Evolutionary conservation across 2,113 vertebrate species (phyloP), one percentile per base, ranked within the genome.

Genomic region (Sylvia atricapilla): DNA sequence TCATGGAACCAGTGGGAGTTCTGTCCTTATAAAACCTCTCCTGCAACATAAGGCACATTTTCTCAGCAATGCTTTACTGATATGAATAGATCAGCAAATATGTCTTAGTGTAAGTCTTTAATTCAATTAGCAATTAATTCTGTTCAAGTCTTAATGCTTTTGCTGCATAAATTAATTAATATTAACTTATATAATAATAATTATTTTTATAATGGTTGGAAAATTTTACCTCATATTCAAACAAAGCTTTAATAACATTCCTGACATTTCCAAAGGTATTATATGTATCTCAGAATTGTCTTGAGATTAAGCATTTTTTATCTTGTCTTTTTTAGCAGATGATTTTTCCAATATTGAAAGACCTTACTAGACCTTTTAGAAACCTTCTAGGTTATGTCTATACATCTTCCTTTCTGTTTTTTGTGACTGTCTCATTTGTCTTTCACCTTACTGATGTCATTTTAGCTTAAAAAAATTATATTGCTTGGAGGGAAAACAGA

Each of bases 11-110:
- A 66, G 89, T 76, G 75, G 81, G 91, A 93, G 81, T 76, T 87
- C 33, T 73, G 87, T 79, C 78, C 91, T 87, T 67, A 91, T 19
- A 91, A 88, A 92, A 93, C 62, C 63, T 90, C 33, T 80, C 50
- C 53, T 79, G 66, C 37, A 94, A 76, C 55, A 87, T 41, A 85
- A 83, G 41, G 60, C 64, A 31, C 28, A 46, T 68, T 46, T 74
- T 79, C 56, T 46, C 66, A 77, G 37, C 49, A 79, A 94, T 44
- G 6, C 60, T 92, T 82, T 35, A 49, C n/a, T 82, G 28, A 90
- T 79, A 63, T 80, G 49, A 93, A 58, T 67, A 58, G 62, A 74
- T 82, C 50, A 63, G 63, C 43, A 90, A 92, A 67, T 83, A 70
- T 37, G 13, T 52, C 80, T 63, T 13, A 27, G 59, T 47, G 39